phyloP scores from a whole-genome alignment of 2,888 invertebrate genomes.

The Cheilosia vulpina region DNA sequence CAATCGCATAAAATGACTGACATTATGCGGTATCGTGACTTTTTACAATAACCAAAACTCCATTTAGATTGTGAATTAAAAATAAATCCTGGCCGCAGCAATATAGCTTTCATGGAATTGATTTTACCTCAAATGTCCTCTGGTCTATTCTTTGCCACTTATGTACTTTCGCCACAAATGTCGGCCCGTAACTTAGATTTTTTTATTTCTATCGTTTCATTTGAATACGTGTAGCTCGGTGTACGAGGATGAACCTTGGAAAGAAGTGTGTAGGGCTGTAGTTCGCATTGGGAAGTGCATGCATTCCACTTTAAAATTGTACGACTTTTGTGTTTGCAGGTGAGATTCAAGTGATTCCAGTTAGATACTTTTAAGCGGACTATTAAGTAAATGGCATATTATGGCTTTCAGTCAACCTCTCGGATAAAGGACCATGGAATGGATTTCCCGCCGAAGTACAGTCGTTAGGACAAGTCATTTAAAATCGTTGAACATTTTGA shows the following conservation, averaged over 20 bases:
- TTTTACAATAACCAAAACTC: slow-evolving; percentile 70
- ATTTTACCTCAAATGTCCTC: slow-evolving; percentile 54
- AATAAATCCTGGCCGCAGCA: slow-evolving; percentile 58
- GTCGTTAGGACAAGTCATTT: slow-evolving; percentile 35
- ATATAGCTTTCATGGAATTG: slow-evolving; percentile 64
- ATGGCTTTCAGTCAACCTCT: slow-evolving; percentile 19
- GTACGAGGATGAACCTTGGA: neutral
- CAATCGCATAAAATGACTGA: slow-evolving; percentile 65
- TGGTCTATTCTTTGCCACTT: slow-evolving; percentile 1
- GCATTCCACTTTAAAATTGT: slow-evolving; percentile 31
- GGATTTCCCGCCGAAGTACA: slow-evolving; percentile 14
- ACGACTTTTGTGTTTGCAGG: slow-evolving; percentile 18
- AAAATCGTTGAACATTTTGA: neutral
- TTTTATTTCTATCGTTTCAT: slow-evolving; percentile 7
- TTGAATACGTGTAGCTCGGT: neutral
- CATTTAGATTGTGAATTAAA: slow-evolving; percentile 73
- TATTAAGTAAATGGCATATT: slow-evolving; percentile 36
- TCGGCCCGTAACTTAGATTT: slow-evolving; percentile 32
- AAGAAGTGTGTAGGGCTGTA: slow-evolving; percentile 9
- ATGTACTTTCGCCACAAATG: slow-evolving; percentile 13
- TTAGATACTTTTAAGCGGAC: slow-evolving; percentile 41
- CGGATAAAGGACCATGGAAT: slow-evolving; percentile 5
- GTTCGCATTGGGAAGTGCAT: neutral
- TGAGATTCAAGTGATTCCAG: slow-evolving; percentile 34
- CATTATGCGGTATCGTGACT: slow-evolving; percentile 72